Base-by-base conservation (phyloP, 37 sponge, comb jelly and placozoan genomes). In the Oopsacas minuta region DNA sequence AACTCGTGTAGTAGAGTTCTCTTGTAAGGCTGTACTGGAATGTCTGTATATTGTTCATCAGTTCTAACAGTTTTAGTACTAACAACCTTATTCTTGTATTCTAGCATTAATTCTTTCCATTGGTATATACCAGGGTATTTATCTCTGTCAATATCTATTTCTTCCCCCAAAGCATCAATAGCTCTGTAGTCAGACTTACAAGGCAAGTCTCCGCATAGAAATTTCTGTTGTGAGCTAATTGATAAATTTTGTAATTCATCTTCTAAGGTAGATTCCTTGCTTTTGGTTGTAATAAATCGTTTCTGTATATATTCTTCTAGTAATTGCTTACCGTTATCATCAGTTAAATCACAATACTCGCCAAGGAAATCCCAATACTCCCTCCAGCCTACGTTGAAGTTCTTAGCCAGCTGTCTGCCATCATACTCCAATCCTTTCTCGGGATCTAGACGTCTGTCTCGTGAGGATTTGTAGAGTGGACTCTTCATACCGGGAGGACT, bases 301-400 rank as follows among this genome's bases (percentile, higher is more conserved):
- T 12, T 25, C 30, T 5, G 7, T 30, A 95, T 88, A 49, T 92
- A 91, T 0, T 88, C 38, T 39, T 96, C 96, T 34, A 96, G 86
- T 53, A 36, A 36, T 36, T 83, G 23, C 51, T 89, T 75, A 0
- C 96, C 96, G 17, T 91, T 92, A 23, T 53, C 37, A 35, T 85
- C 85, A 3, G 89, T 53, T 23, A 96, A 85, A 61, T 93, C 89
- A 37, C 88, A 86, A 35, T 53, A 87, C 22, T 52, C 49, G 69
- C 81, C 92, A 42, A 96, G 87, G 83, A 96, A 93, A 38, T 87
- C 90, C 96, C 96, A 96, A 37, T 91, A 92, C 85, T 96, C 96
- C 37, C 75, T 49, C 96, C 96, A 96, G 0, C 82, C 83, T 30
- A 93, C 90, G 1, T 53, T 83, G 22, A 53, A n/a, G 37, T 82